Percentiles rank a stretch among this genome's conserved stretches.
Evolutionary conservation across 2,797 vertebrate species (phyloP).

Genomic region (Pseudochirops cupreus): DNA sequence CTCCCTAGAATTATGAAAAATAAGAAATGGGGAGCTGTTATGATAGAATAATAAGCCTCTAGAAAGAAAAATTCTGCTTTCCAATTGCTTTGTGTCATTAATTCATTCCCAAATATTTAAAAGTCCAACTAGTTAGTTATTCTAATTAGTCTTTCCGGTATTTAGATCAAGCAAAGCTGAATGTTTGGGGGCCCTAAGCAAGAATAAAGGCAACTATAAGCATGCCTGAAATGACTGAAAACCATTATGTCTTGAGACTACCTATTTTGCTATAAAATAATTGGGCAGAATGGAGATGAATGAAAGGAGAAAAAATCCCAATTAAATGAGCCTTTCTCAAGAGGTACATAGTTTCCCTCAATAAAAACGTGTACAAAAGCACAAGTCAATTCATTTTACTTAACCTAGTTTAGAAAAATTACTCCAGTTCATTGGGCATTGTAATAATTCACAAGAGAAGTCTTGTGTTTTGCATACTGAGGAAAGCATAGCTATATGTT

Average conservation of each 20-base stretch:
- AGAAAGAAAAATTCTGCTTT: background rate
- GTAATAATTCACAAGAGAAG: slow-evolving; percentile 50
- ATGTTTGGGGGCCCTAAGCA: slow-evolving; percentile 29
- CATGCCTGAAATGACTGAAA: background rate
- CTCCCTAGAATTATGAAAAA: background rate
- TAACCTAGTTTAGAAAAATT: background rate
- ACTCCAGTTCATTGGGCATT: slow-evolving; percentile 35
- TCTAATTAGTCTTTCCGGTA: slow-evolving; percentile 29
- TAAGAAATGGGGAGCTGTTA: slow-evolving; percentile 39
- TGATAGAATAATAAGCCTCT: background rate
- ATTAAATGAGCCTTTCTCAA: background rate
- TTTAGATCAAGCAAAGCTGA: slow-evolving; percentile 18
- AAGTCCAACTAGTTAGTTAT: slow-evolving; percentile 19
- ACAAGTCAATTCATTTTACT: background rate
- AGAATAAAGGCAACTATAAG: background rate
- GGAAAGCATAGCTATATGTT: slow-evolving; percentile 19
- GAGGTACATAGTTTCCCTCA: background rate
- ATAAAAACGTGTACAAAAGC: slow-evolving; percentile 4
- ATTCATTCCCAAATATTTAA: slow-evolving; percentile 43
- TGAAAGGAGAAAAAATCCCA: background rate
- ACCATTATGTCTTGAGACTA: background rate
- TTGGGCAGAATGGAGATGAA: background rate
- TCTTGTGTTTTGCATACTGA: background rate
- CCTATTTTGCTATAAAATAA: background rate
- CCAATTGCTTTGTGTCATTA: slow-evolving; percentile 59